These are phyloP conservation scores for Trichonephila clavipes DNA, from an alignment of 1,140 invertebrate genomes.

Conservation along the genomic window DNA sequence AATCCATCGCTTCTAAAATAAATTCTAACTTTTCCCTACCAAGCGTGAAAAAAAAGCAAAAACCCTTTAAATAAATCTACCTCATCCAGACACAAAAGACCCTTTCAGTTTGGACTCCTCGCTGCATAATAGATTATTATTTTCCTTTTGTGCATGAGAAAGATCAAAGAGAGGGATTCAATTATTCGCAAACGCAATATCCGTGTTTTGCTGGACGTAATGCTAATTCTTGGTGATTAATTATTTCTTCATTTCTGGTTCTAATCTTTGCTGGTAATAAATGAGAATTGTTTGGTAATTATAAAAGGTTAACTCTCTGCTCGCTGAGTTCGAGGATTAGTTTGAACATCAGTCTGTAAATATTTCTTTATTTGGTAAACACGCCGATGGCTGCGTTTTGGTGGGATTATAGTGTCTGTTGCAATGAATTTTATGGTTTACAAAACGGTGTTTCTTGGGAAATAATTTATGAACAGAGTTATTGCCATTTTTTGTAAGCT, in stretches of 20 bases:
- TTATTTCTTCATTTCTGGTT: constrained; percentile 6
- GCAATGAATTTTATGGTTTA: neutral
- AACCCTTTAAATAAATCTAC: neutral
- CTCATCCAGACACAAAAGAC: neutral
- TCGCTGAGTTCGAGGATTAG: neutral
- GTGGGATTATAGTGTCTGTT: neutral
- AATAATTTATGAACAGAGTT: no score
- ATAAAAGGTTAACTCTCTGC: neutral
- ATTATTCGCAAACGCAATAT: neutral
- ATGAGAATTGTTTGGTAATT: constrained; percentile 25
- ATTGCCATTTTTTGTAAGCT: no score
- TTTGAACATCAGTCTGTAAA: neutral
- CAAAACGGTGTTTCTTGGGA: neutral
- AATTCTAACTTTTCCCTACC: no score
- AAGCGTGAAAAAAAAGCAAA: no score
- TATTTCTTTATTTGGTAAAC: neutral
- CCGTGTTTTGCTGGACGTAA: neutral
- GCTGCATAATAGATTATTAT: neutral
- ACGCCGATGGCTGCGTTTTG: neutral
- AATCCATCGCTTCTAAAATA: no score
- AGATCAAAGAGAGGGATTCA: constrained; percentile 7
- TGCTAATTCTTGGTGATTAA: constrained; percentile 5
- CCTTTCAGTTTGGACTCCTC: neutral
- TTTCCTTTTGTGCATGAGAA: neutral
- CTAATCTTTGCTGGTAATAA: neutral